A percentile compares a stretch with the other conserved stretches of the same genome.
These are phyloP conservation scores for Sebastes dallii DNA, from an alignment of 2,797 vertebrate species.

Conservation along the genomic window DNA sequence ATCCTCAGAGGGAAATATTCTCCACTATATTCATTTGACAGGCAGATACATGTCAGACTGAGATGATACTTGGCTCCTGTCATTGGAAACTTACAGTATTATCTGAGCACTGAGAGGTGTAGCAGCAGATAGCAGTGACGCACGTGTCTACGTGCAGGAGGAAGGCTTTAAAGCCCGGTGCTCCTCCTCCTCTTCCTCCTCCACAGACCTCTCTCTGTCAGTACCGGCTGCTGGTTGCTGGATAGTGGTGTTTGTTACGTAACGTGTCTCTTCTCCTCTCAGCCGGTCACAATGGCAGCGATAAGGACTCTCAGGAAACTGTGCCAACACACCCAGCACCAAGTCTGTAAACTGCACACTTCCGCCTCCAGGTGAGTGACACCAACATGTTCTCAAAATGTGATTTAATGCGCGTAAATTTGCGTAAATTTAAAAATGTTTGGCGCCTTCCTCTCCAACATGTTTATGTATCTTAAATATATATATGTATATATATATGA, in stretches of 20 bases:
- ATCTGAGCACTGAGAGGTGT: slow-evolving; percentile 4
- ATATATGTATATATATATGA: too few relatives aligned
- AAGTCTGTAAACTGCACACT: slow-evolving; percentile 82
- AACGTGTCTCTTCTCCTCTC: slow-evolving; percentile 15
- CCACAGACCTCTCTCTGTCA: slow-evolving; percentile 27
- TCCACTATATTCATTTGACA: too few relatives aligned
- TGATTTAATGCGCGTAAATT: neutral
- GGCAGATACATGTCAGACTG: too few relatives aligned
- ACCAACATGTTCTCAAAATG: neutral
- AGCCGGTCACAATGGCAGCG: slow-evolving; percentile 74
- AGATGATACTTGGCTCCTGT: neutral
- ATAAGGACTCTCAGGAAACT: slow-evolving; percentile 80
- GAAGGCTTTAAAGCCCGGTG: slow-evolving; percentile 12
- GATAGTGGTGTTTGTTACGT: slow-evolving; percentile 4
- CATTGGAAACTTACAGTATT: neutral
- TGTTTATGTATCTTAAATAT: accelerated
- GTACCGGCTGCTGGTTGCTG: neutral
- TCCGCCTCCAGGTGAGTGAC: slow-evolving; percentile 81
- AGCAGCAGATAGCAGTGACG: slow-evolving; percentile 35
- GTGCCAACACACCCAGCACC: slow-evolving; percentile 73
- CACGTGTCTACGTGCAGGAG: neutral
- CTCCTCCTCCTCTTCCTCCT: neutral
- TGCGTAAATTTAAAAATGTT: too few relatives aligned
- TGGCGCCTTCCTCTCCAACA: neutral
- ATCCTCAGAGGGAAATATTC: neutral